phyloP scores from a whole-genome alignment of 2,113 vertebrate species.

The Willisornis vidua region DNA sequence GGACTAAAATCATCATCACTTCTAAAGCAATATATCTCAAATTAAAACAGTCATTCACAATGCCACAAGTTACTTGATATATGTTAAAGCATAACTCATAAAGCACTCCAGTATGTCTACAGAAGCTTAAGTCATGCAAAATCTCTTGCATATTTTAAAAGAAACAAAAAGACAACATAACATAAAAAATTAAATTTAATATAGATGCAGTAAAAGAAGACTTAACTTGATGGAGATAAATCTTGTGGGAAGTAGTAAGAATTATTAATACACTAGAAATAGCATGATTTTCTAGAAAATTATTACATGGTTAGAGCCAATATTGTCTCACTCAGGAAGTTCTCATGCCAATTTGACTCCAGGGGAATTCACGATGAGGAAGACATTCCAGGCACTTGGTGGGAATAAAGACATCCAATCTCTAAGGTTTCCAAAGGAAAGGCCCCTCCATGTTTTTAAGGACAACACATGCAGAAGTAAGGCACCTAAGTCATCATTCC shows the following conservation, averaged over 20 bases:
- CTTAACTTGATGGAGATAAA: neutral
- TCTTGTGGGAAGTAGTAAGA: neutral
- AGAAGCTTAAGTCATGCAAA: neutral
- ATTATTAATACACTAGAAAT: neutral
- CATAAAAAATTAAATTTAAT: neutral
- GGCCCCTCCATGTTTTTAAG: neutral
- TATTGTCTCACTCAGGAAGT: neutral
- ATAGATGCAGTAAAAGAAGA: neutral
- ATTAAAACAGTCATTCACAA: neutral
- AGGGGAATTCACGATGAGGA: neutral
- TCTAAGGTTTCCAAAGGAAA: neutral
- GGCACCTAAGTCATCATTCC: neutral
- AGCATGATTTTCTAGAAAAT: neutral
- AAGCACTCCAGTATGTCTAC: neutral
- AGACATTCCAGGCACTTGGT: neutral
- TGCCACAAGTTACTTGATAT: neutral
- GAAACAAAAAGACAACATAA: neutral
- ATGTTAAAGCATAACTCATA: slow-evolving; percentile 5
- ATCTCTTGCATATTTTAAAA: neutral
- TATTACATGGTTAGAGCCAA: neutral
- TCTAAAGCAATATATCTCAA: neutral
- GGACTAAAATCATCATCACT: neutral
- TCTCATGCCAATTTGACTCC: neutral
- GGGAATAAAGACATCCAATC: rapidly evolving
- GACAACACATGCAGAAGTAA: neutral